These are phyloP conservation scores for Saguinus imperator DNA, from an alignment of 2,113 vertebrate genomes.

Conservation along the genomic window DNA sequence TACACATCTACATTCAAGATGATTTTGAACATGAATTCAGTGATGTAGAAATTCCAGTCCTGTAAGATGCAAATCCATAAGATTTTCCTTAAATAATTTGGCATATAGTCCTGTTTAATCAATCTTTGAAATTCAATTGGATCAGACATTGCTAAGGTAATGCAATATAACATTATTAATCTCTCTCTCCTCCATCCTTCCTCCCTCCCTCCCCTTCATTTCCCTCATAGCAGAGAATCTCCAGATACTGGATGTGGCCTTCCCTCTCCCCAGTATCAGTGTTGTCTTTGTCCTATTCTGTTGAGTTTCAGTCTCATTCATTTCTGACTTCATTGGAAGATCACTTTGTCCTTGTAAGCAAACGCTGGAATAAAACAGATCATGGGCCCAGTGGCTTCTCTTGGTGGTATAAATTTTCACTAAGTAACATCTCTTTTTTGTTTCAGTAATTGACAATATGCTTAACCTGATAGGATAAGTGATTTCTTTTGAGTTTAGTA, in stretches of 20 bases:
- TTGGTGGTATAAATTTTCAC: not conserved
- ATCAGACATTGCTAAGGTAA: not conserved
- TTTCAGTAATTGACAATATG: not conserved
- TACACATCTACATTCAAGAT: not conserved
- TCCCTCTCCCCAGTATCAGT: not conserved
- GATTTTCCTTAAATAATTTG: not conserved
- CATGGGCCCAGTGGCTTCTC: not conserved
- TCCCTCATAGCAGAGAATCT: not conserved
- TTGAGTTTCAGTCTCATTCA: not conserved
- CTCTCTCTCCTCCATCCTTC: not conserved
- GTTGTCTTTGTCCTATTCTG: not conserved
- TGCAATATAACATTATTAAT: not conserved
- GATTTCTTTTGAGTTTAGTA: not conserved
- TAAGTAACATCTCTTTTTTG: not conserved
- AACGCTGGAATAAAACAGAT: not conserved
- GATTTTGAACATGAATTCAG: not conserved
- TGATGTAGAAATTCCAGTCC: not conserved
- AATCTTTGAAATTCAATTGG: not conserved
- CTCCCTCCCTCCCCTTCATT: not conserved
- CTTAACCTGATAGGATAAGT: not conserved
- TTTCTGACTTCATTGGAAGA: not conserved
- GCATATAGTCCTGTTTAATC: not conserved
- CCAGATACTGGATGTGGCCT: not conserved
- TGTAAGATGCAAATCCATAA: not conserved
- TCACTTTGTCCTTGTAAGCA: not conserved